Base-by-base conservation (phyloP, 2,113 vertebrate species). In the Burhinus oedicnemus region DNA sequence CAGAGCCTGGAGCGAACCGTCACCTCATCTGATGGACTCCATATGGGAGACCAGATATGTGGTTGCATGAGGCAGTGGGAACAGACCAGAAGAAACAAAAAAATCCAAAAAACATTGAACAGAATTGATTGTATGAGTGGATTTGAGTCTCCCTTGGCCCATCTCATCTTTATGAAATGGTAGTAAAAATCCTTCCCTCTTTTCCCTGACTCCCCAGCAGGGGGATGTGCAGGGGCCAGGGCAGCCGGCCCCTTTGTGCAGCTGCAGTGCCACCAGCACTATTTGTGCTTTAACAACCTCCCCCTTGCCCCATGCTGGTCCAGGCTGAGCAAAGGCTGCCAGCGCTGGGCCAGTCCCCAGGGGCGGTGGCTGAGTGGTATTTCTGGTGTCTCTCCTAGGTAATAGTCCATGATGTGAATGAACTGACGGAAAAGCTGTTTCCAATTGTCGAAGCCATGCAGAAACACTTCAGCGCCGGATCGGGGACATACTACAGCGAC, bases 401-500 rank as follows among this genome's bases (percentile, higher is more conserved):
- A n/a, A 95, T 98, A 83, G 99, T 99, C 98, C 99, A 99, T 5
- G 98, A 99, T 40, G 99, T 99, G 36, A 97, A 94, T 0, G 97
- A 94, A 49, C 98, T 99, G 96, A 99, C 99, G 0, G 99, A 99
- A 85, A 99, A 99, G 98, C 98, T 99, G 69, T 99, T 99, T 84
- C 99, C 99, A 1, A 95, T 99, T 0, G 99, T 99, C 42, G 98
- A 99, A 97, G 98, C 99, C 92, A 99, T 99, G 99, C 99, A 99
- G 98, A 99, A 99, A 94, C 98, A 99, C 97, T 99, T 99, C 98
- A 99, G 99, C 0, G 99, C 99, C 1, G 99, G 99, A 88, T 99
- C 98, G 0, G 99, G 99, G 25, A 98, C 99, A 66, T 99, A 99
- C 97, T 99, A 99, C 98, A 99, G 99, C 0, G 99, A 99, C 55